Evolutionary conservation across 2,888 invertebrate species (phyloP).

Genomic region (Agrilus mali): DNA sequence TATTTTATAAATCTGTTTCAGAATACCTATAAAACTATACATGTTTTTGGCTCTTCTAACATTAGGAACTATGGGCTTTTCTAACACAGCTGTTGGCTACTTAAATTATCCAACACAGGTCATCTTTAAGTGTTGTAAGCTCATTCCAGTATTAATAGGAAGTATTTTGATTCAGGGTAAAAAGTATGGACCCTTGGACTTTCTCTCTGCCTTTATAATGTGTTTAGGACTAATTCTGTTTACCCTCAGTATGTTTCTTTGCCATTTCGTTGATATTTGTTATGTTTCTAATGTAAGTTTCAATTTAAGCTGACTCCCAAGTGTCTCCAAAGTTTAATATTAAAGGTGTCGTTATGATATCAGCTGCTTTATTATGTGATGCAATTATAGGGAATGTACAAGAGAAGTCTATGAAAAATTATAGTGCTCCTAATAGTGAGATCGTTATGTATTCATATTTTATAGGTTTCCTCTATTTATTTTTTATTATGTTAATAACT

Average conservation of each 20-base stretch:
- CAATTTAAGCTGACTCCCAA: conserved; percentile 53
- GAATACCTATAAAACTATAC: conserved; percentile 76
- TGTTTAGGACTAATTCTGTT: conserved; percentile 84
- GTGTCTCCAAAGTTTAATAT: conserved; percentile 62
- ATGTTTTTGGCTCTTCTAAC: conserved; percentile 73
- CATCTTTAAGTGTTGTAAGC: conserved; percentile 95
- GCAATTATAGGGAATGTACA: conserved; percentile 95
- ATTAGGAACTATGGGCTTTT: conserved; percentile 90
- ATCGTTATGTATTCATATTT: conserved; percentile 87
- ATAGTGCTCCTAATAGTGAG: conserved; percentile 77
- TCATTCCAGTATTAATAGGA: conserved; percentile 90
- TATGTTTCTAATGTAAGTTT: conserved; percentile 1
- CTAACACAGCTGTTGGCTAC: conserved; percentile 87
- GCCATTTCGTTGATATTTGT: neutral
- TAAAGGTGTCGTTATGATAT: conserved; percentile 62
- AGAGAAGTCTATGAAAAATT: conserved; percentile 84
- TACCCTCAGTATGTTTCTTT: conserved; percentile 59
- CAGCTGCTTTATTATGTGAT: conserved; percentile 80
- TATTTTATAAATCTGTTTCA: conserved; percentile 31
- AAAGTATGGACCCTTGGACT: conserved; percentile 70
- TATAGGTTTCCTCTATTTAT: conserved; percentile 73
- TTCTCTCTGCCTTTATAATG: conserved; percentile 74
- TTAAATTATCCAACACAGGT: conserved; percentile 95
- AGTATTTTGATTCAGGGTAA: conserved; percentile 88
- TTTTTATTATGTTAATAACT: conserved; percentile 54